A percentile compares a stretch with the other conserved stretches of the same genome.
phyloP scores from a whole-genome alignment of 2,888 invertebrate genomes.

The Drosophila paranaensis region DNA sequence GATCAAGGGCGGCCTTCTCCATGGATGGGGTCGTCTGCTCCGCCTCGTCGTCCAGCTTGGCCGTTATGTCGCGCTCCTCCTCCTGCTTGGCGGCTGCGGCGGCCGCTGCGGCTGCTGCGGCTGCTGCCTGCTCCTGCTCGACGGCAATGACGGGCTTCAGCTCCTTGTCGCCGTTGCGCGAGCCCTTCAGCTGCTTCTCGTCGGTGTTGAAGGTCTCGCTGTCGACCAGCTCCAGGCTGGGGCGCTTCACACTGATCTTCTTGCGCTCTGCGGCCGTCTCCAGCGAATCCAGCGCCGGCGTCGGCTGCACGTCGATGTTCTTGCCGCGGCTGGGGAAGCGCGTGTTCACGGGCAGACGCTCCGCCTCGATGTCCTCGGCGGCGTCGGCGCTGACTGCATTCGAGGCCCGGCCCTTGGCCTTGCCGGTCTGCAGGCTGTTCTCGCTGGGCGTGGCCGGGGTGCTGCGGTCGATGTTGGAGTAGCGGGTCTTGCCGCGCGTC shows the following conservation, averaged over 20 bases:
- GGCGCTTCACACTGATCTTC: constrained; percentile 87
- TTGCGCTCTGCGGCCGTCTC: constrained; percentile 85
- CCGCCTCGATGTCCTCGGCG: constrained; percentile 80
- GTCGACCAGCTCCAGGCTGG: constrained; percentile 92
- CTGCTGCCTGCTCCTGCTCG: constrained; percentile 77
- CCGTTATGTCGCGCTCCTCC: constrained; percentile 42
- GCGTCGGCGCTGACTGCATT: constrained; percentile 55
- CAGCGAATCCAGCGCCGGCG: constrained; percentile 87
- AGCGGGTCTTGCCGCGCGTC: constrained; percentile 85
- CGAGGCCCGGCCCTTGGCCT: constrained; percentile 85
- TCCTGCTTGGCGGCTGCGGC: constrained; percentile 54
- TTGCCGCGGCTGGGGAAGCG: constrained; percentile 91
- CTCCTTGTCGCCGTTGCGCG: constrained; percentile 82
- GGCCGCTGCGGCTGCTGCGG: constrained; percentile 61
- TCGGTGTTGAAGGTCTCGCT: constrained; percentile 92
- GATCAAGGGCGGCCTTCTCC: constrained; percentile 93
- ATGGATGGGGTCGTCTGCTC: constrained; percentile 87
- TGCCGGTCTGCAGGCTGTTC: constrained; percentile 88
- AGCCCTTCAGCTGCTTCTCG: constrained; percentile 83
- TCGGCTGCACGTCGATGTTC: constrained; percentile 85
- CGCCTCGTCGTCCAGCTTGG: constrained; percentile 60
- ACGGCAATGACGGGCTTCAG: constrained; percentile 74
- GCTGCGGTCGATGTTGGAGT: constrained; percentile 84
- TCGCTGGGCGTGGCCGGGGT: constrained; percentile 86
- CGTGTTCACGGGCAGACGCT: constrained; percentile 91